Evolutionary conservation across 2,113 vertebrate genomes (phyloP).

Genomic region (Perognathus longimembris): DNA sequence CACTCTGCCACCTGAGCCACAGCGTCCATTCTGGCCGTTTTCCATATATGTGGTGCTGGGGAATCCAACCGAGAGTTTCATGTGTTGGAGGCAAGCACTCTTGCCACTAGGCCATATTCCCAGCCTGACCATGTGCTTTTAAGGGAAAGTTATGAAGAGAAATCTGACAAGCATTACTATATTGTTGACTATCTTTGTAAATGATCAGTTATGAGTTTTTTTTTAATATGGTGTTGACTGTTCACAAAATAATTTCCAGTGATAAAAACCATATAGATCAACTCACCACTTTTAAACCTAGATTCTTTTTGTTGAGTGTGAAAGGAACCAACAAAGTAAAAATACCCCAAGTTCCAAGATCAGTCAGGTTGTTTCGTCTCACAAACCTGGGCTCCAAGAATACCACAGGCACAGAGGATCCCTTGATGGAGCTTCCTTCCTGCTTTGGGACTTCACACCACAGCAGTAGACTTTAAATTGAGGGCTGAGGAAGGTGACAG

Average conservation of each 20-base stretch:
- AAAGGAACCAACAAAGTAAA: background rate
- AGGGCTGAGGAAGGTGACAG: background rate
- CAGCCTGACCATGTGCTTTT: too few relatives aligned
- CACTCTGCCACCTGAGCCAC: too few relatives aligned
- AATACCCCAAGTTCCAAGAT: background rate
- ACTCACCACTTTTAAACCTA: background rate
- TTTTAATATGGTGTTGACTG: background rate
- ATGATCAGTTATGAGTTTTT: constrained; percentile 10
- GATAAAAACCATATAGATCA: background rate
- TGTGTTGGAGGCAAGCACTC: too few relatives aligned
- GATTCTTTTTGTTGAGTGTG: constrained; percentile 13
- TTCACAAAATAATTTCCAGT: constrained; percentile 39
- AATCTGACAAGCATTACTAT: background rate
- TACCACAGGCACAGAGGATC: background rate
- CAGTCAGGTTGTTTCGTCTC: background rate
- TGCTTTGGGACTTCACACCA: background rate
- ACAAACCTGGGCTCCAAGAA: background rate
- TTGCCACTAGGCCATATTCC: too few relatives aligned
- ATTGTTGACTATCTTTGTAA: background rate
- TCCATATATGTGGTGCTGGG: too few relatives aligned
- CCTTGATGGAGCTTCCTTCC: background rate
- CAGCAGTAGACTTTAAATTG: background rate
- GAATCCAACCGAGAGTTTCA: too few relatives aligned
- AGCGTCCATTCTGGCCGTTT: too few relatives aligned
- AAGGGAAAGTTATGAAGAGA: background rate